phyloP scores from a whole-genome alignment of 2,888 invertebrate species.

The Chrysodeixis includens region DNA sequence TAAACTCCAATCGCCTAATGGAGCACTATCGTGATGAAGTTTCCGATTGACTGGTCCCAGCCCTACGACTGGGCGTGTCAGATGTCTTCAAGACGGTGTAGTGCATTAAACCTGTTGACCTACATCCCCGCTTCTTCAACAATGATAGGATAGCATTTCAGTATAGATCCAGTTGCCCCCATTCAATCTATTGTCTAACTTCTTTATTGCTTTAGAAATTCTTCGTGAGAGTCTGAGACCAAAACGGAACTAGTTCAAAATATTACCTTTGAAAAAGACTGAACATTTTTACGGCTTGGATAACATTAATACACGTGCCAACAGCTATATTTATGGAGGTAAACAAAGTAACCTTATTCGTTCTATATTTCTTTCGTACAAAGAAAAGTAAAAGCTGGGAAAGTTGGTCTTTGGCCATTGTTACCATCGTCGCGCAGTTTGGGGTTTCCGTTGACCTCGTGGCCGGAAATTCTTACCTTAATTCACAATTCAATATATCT shows the following conservation, averaged over 20 bases:
- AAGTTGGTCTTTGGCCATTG: neutral
- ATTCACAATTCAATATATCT: neutral
- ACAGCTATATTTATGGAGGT: constrained; percentile 1
- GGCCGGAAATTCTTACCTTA: neutral
- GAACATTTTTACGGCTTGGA: constrained; percentile 3
- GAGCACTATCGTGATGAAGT: constrained; percentile 33
- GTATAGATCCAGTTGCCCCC: neutral
- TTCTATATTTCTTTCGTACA: constrained; percentile 2
- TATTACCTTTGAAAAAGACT: neutral
- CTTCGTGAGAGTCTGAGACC: no score
- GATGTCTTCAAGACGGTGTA: constrained; percentile 21
- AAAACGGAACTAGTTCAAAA: neutral
- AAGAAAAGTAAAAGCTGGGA: constrained; percentile 4
- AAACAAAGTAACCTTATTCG: neutral
- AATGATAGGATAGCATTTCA: constrained; percentile 18
- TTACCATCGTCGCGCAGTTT: neutral
- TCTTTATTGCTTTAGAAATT: neutral
- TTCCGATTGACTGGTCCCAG: constrained; percentile 41
- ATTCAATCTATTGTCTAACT: neutral
- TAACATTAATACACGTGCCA: constrained; percentile 4
- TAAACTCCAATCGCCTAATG: constrained; percentile 13
- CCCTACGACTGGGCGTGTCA: constrained; percentile 34
- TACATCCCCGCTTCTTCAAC: neutral
- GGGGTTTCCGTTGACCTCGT: constrained; percentile 4
- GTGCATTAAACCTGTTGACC: constrained; percentile 11